Conservation (phyloP, 2,113 vertebrate species). For the Centropus bengalensis region DNA sequence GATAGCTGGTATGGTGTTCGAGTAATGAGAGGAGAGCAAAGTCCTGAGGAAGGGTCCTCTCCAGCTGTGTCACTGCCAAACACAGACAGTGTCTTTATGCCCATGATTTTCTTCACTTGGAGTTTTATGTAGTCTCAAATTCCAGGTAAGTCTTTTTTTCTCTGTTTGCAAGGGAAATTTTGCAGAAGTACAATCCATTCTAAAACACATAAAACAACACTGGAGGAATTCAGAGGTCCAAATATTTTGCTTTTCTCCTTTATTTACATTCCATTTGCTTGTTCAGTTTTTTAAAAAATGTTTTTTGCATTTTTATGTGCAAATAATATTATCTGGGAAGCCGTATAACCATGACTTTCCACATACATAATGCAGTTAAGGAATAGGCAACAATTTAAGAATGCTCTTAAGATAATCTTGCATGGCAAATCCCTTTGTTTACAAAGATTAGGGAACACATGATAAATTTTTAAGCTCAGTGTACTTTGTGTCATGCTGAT, state of each 20-base stretch:
- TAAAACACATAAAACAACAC: background rate
- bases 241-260: constrained; percentile 39
- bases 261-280: constrained; percentile 51
- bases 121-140: background rate
- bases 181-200: background rate
- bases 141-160: background rate
- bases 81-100: background rate
- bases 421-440: constrained; percentile 30
- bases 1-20: background rate
- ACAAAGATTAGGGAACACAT: constrained; percentile 2
- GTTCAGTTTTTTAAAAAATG: background rate
- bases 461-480: constrained; percentile 4
- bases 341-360: constrained; percentile 3
- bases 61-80: background rate
- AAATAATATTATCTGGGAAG: constrained; percentile 38
- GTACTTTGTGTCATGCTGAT: background rate
- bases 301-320: background rate
- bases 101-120: background rate
- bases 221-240: constrained; percentile 10
- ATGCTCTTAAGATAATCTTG: constrained; percentile 20
- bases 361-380: background rate
- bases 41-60: background rate
- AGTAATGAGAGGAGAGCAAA: background rate
- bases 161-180: background rate
- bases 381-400: constrained; percentile 22